phyloP scores from a whole-genome alignment of 2,113 vertebrate species.

The Etheostoma spectabile region DNA sequence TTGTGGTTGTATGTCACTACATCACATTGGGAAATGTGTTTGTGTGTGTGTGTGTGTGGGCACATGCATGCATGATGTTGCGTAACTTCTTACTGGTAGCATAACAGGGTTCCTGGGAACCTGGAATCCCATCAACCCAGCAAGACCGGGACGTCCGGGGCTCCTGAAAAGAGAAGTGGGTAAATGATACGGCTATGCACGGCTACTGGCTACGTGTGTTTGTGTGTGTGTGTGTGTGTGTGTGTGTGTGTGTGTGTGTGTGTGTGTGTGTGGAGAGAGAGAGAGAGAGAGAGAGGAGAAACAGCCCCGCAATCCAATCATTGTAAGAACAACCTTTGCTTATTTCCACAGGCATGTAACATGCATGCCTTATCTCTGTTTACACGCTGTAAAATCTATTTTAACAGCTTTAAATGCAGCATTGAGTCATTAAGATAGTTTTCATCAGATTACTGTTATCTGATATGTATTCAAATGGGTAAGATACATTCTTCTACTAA shows the following conservation, averaged over 20 bases:
- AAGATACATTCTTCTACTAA: not conserved
- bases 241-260: no score
- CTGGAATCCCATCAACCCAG: constrained; percentile 90
- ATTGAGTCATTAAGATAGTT: constrained; percentile 6
- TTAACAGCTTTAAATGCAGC: not conserved
- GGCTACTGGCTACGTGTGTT: not conserved
- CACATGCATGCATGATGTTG: not conserved
- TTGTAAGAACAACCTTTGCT: constrained; percentile 40
- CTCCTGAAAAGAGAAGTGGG: constrained; percentile 81
- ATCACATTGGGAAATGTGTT: constrained; percentile 13
- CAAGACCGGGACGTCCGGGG: constrained; percentile 88
- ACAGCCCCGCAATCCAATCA: constrained; percentile 8
- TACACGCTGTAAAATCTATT: constrained; percentile 7
- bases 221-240: not conserved
- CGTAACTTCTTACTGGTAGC: constrained; percentile 91
- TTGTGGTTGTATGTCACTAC: constrained; percentile 73
- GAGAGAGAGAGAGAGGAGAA: constrained; percentile 1
- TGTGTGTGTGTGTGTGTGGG: not conserved
- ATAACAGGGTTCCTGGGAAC: constrained; percentile 92
- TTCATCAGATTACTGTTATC: constrained; percentile 3
- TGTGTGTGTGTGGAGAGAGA: no score
- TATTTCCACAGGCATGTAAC: constrained; percentile 22
- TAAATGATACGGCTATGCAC: not conserved
- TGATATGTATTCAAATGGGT: not conserved
- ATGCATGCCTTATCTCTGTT: constrained; percentile 21